Evolutionary conservation across 1,140 invertebrate species (phyloP).

Genomic region (Achatina immaculata): DNA sequence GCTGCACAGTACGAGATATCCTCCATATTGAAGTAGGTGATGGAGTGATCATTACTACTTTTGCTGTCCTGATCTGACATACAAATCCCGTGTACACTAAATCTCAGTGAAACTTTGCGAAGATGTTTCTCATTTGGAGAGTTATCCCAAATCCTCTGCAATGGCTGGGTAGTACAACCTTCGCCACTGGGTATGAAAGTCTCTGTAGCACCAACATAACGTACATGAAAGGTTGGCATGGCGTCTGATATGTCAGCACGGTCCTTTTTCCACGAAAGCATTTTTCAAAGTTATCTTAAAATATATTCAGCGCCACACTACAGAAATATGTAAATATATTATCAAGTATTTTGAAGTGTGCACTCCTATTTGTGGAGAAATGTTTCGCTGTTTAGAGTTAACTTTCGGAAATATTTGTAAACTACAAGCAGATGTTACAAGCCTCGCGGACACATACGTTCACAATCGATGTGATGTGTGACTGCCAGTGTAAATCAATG

Average conservation of each 20-base stretch:
- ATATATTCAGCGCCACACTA: no score
- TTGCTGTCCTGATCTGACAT: slow-evolving; percentile 47
- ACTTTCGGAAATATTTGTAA: no score
- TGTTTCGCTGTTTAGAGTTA: no score
- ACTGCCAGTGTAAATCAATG: no score
- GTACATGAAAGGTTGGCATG: slow-evolving; percentile 52
- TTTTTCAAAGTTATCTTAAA: slow-evolving; percentile 33
- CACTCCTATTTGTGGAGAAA: no score
- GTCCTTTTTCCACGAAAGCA: slow-evolving; percentile 51
- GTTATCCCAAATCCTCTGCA: slow-evolving; percentile 58
- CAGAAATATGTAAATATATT: no score
- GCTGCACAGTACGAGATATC: slow-evolving; percentile 57
- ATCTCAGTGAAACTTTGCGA: slow-evolving; percentile 45
- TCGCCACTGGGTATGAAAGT: slow-evolving; percentile 50
- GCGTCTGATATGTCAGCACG: slow-evolving; percentile 50
- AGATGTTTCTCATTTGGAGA: slow-evolving; percentile 47
- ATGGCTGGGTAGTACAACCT: slow-evolving; percentile 50
- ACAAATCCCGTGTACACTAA: slow-evolving; percentile 45
- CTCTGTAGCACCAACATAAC: slow-evolving; percentile 53
- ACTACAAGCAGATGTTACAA: no score
- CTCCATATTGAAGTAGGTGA: slow-evolving; percentile 48
- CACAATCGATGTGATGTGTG: no score
- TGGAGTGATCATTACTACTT: not conserved
- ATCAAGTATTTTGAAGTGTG: no score
- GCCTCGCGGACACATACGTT: no score